These are phyloP conservation scores for Spinus olivaceus DNA, from an alignment of 2,797 vertebrate species.

Conservation along the genomic window DNA sequence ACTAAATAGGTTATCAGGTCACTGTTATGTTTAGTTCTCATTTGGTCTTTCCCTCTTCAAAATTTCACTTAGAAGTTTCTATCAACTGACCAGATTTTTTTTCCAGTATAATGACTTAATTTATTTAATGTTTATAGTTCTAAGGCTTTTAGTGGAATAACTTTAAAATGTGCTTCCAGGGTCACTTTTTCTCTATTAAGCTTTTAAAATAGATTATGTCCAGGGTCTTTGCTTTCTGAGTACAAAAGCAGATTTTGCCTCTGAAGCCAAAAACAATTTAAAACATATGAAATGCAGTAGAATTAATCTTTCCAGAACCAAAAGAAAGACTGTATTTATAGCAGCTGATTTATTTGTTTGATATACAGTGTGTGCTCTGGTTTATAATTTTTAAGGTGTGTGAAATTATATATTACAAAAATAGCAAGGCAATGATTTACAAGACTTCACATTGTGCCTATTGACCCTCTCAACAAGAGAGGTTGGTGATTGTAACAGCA, in stretches of 20 bases:
- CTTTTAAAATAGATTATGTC: conserved; percentile 50
- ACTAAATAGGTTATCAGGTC: background rate
- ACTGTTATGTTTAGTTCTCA: background rate
- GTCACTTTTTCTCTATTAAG: conserved; percentile 29
- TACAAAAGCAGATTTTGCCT: conserved; percentile 39
- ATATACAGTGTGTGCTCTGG: conserved; percentile 66
- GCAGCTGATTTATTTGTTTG: conserved; percentile 76
- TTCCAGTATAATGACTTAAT: background rate
- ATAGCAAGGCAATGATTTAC: conserved; percentile 75
- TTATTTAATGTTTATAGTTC: conserved; percentile 39
- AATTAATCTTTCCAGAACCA: conserved; percentile 61
- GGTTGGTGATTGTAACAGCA: conserved; percentile 63
- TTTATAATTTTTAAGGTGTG: conserved; percentile 77
- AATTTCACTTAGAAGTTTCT: background rate
- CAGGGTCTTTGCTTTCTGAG: conserved; percentile 25
- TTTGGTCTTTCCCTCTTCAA: background rate
- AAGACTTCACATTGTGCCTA: conserved; percentile 74
- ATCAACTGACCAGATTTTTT: background rate
- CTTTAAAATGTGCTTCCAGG: background rate
- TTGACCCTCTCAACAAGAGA: conserved; percentile 81
- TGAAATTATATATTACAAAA: conserved; percentile 73
- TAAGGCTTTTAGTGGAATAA: conserved; percentile 33
- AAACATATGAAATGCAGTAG: conserved; percentile 58
- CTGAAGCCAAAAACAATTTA: conserved; percentile 58
- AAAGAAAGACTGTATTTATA: conserved; percentile 71